These are phyloP conservation scores for Xylophagus ater DNA, from an alignment of 2,888 invertebrate species.

Conservation along the genomic window DNA sequence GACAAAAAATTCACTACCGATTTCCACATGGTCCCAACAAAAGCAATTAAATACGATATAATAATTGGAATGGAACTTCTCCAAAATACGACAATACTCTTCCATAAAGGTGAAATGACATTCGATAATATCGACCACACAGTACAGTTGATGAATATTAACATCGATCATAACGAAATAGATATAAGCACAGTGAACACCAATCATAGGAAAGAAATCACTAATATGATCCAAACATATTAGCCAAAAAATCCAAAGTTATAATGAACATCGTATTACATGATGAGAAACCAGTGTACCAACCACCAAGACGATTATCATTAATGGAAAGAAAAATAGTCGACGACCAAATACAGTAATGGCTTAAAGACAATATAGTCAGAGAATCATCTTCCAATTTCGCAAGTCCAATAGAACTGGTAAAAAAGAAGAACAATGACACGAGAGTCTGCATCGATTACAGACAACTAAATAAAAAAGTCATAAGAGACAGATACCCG, in stretches of 20 bases:
- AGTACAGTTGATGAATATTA: not conserved
- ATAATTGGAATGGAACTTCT: no score
- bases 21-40: no score
- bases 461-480: conserved; percentile 8
- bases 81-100: no score
- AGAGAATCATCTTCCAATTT: conserved; percentile 14
- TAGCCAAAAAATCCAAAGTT: no score
- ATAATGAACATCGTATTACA: conserved; percentile 23
- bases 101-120: not conserved
- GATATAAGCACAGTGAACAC: not conserved
- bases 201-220: no score
- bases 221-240: not conserved
- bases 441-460: conserved; percentile 18
- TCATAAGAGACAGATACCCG: conserved; percentile 18
- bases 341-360: conserved; percentile 19
- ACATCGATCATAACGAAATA: not conserved
- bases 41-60: no score
- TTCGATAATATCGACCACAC: not conserved
- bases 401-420: conserved; percentile 18
- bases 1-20: no score
- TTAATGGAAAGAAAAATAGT: conserved; percentile 20
- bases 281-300: conserved; percentile 23
- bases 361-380: conserved; percentile 7
- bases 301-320: conserved; percentile 21
- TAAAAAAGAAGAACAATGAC: conserved; percentile 17